Conservation (phyloP, 1,140 invertebrate species). For the Conus ventricosus region DNA sequence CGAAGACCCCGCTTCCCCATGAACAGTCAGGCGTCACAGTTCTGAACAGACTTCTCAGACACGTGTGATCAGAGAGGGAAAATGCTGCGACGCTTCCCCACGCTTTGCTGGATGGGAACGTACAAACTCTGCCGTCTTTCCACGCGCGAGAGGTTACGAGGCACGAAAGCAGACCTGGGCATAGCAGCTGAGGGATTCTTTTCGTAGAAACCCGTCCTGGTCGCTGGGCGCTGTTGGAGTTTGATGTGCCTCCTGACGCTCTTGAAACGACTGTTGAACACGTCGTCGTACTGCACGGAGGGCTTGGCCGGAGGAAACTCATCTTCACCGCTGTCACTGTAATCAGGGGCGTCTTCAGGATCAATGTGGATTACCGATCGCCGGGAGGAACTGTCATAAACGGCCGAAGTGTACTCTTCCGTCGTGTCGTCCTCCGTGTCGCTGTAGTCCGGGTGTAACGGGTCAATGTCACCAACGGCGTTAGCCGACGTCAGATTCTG, state of each 20-base stretch:
- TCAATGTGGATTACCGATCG: not conserved
- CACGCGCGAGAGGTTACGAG: not conserved
- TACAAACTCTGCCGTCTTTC: conserved; percentile 24
- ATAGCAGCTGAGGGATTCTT: not conserved
- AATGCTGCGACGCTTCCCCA: not conserved
- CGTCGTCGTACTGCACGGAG: conserved; percentile 31
- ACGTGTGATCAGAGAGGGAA: not conserved
- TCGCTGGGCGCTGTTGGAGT: not conserved
- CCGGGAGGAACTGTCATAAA: not conserved
- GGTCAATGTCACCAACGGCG: conserved; percentile 19
- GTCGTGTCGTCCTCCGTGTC: not conserved
- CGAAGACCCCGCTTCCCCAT: no score
- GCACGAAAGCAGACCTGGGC: not conserved
- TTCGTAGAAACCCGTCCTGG: not conserved
- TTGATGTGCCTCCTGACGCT: conserved; percentile 11
- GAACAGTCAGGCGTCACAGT: no score
- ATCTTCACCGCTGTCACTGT: conserved; percentile 28
- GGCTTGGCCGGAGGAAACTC: not conserved
- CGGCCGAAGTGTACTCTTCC: not conserved
- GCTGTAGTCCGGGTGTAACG: conserved; percentile 23
- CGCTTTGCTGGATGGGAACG: not conserved
- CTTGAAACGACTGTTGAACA: conserved; percentile 24
- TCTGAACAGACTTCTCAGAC: not conserved
- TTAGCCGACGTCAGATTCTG: conserved; percentile 22
- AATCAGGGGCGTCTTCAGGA: conserved; percentile 16